Percentiles rank a stretch among this genome's conserved stretches.
Conservation (phyloP, 2,797 vertebrate genomes). For the Neosalanx taihuensis region DNA sequence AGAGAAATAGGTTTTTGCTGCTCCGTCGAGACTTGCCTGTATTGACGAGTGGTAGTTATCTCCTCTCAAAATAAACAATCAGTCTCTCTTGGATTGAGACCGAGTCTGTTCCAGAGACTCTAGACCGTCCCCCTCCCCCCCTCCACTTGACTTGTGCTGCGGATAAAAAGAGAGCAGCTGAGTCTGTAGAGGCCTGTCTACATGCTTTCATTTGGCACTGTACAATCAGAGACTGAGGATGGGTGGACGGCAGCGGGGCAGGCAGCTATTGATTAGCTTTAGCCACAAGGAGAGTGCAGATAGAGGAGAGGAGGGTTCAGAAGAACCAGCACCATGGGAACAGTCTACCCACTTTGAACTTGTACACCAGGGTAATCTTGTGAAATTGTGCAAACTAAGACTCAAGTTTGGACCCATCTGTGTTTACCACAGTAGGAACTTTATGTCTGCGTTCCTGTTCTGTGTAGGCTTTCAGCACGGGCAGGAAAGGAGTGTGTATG, state of each 20-base stretch:
- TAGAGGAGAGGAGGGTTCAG: conserved; percentile 30
- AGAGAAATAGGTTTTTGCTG: conserved; percentile 40
- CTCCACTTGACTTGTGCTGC: background rate
- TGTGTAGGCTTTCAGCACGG: background rate
- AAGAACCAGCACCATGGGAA: conserved; percentile 38
- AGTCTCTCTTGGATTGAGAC: conserved; percentile 12
- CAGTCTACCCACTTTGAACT: conserved; percentile 23
- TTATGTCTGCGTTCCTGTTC: background rate
- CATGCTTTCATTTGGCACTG: conserved; percentile 15
- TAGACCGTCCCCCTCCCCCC: background rate
- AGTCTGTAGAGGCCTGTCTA: too few relatives aligned
- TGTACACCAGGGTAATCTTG: conserved; percentile 18
- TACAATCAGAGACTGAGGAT: conserved; percentile 38
- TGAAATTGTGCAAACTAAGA: conserved; percentile 26
- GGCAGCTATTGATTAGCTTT: conserved; percentile 41
- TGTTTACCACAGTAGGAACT: background rate
- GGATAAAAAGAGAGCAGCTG: background rate
- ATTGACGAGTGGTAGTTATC: conserved; percentile 43
- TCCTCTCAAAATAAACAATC: conserved; percentile 29
- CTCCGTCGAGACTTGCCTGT: conserved; percentile 38
- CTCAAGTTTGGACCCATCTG: conserved; percentile 12
- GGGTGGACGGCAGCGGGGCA: conserved; percentile 21
- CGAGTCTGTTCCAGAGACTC: background rate
- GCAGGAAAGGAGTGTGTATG: background rate
- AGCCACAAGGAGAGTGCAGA: conserved; percentile 32